Conservation (phyloP, 92 coral and sea anemone genomes). For the Epizoanthus stellaris region DNA sequence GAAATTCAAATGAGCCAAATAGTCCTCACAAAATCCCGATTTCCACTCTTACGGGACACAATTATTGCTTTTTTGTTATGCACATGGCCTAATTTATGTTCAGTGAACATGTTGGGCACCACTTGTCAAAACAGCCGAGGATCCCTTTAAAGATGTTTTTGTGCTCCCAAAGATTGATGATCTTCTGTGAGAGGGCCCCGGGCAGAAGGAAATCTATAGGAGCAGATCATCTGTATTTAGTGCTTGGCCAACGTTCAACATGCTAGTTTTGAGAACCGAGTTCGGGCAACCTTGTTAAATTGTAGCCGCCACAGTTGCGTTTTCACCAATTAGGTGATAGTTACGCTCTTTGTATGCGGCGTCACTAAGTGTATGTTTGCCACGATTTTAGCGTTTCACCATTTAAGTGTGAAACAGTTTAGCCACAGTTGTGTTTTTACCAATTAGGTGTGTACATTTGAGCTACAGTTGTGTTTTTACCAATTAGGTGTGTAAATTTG, state of each 20-base stretch:
- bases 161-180: conserved; percentile 29
- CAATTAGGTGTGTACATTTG: background rate
- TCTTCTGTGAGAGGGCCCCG: conserved; percentile 49
- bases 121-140: too few relatives aligned
- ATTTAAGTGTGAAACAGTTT: background rate
- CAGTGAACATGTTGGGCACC: too few relatives aligned
- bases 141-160: conserved; percentile 19
- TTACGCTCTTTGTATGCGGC: background rate
- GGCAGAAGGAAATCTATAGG: conserved; percentile 22
- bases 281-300: background rate
- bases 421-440: background rate
- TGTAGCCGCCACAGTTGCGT: background rate
- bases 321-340: background rate
- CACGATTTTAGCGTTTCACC: background rate
- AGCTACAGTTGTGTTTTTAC: background rate
- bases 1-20: too few relatives aligned
- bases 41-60: too few relatives aligned
- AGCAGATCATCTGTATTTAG: conserved; percentile 30
- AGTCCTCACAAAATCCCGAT: too few relatives aligned
- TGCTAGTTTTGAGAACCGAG: conserved; percentile 52
- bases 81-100: too few relatives aligned
- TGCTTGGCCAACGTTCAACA: conserved; percentile 46
- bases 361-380: background rate
- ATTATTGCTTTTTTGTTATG: too few relatives aligned
- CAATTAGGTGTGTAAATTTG: too few relatives aligned